Evolutionary conservation across 2,113 vertebrate genomes (phyloP).

Genomic region (Neolamprologus devosi): DNA sequence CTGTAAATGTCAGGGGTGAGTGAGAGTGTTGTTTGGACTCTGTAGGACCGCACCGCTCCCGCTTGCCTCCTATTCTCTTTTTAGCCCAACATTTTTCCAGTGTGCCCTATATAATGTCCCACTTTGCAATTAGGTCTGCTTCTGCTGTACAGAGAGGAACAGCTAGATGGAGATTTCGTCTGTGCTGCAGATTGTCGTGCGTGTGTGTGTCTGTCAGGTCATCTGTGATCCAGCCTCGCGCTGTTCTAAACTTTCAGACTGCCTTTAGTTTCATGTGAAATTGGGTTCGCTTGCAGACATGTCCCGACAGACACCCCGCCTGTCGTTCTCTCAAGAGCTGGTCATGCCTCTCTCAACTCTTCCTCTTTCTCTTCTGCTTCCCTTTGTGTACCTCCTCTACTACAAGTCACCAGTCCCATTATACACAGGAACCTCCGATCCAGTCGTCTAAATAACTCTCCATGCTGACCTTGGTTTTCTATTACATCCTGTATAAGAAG

Average conservation of each 20-base stretch:
- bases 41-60: neutral
- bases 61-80: conserved; percentile 17
- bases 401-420: neutral
- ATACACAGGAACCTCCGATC: too few relatives aligned
- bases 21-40: neutral
- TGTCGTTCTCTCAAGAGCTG: neutral
- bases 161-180: neutral
- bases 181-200: neutral
- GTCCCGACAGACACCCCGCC: neutral
- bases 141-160: neutral
- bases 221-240: neutral
- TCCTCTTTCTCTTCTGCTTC: neutral
- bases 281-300: neutral
- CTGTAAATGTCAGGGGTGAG: neutral
- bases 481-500: neutral
- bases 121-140: conserved; percentile 61
- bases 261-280: neutral
- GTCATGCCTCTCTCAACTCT: neutral
- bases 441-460: neutral
- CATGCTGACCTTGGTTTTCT: neutral
- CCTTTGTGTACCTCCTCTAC: neutral
- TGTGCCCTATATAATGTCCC: conserved; percentile 61
- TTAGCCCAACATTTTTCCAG: conserved; percentile 6
- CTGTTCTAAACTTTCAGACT: neutral
- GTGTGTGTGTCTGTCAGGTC: neutral